Percentiles rank a stretch among this genome's conserved stretches.
Evolutionary conservation across 2,888 invertebrate species (phyloP).

Genomic region (Fragum sueziense): DNA sequence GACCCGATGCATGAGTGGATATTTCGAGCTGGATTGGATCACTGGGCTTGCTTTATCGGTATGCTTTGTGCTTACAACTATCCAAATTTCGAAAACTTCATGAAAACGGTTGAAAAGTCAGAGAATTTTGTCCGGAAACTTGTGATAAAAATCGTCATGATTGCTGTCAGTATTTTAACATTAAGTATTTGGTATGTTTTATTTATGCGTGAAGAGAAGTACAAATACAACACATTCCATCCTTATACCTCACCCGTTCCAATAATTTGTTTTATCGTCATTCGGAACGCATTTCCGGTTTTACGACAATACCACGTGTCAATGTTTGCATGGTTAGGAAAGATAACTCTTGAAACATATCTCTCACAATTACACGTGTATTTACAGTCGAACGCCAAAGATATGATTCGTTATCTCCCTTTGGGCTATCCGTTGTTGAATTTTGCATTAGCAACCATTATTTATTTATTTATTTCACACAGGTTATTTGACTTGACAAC

Average conservation of each 20-base stretch:
- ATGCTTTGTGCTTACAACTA: constrained; percentile 78
- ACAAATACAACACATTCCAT: constrained; percentile 66
- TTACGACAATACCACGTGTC: constrained; percentile 65
- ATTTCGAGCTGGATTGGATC: constrained; percentile 73
- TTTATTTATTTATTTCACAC: constrained; percentile 70
- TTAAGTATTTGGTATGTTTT: constrained; percentile 61
- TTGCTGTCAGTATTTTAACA: constrained; percentile 18
- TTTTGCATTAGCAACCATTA: constrained; percentile 69
- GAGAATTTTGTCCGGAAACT: constrained; percentile 36
- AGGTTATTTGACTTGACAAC: constrained; percentile 69
- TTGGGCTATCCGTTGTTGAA: constrained; percentile 69
- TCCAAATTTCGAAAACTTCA: constrained; percentile 70
- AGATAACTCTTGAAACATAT: constrained; percentile 77
- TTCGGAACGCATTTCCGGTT: constrained; percentile 68
- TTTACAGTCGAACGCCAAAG: constrained; percentile 74
- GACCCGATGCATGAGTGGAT: constrained; percentile 72
- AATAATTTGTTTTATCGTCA: constrained; percentile 67
- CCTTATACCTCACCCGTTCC: constrained; percentile 71
- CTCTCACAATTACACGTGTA: constrained; percentile 75
- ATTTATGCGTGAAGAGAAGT: constrained; percentile 66
- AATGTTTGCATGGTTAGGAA: constrained; percentile 72
- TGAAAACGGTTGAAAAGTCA: constrained; percentile 63
- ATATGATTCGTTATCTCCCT: constrained; percentile 68
- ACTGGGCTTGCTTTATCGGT: constrained; percentile 74
- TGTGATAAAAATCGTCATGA: constrained; percentile 34